Percentiles rank a stretch among this genome's conserved stretches.
phyloP scores from a whole-genome alignment of 2,797 vertebrate species.

The Pseudomugil gertrudae region DNA sequence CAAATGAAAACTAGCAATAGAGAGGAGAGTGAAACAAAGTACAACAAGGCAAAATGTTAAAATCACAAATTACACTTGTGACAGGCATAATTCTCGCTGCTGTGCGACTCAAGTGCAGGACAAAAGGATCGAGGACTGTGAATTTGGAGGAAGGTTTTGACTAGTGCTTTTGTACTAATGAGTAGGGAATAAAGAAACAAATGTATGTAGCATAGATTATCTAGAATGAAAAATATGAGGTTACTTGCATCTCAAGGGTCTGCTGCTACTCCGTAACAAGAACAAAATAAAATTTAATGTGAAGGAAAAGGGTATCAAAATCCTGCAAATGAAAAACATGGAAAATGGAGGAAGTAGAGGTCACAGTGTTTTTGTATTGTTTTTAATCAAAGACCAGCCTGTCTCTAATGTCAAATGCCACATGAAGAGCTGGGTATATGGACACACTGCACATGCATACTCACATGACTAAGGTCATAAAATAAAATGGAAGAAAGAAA shows the following conservation, averaged over 20 bases:
- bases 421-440: constrained; percentile 64
- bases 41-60: constrained; percentile 35
- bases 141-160: constrained; percentile 64
- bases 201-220: constrained; percentile 49
- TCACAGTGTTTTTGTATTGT: constrained; percentile 30
- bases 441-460: constrained; percentile 79
- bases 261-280: constrained; percentile 76
- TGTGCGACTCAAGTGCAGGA: constrained; percentile 58
- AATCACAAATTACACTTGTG: constrained; percentile 1
- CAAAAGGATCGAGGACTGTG: constrained; percentile 67
- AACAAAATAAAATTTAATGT: constrained; percentile 68
- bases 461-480: constrained; percentile 72
- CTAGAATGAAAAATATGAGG: constrained; percentile 57
- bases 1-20: constrained; percentile 98
- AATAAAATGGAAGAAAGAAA: constrained; percentile 49
- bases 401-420: constrained; percentile 61
- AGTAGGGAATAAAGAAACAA: constrained; percentile 37
- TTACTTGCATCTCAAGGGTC: constrained; percentile 77
- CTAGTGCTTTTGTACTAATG: constrained; percentile 61
- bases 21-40: constrained; percentile 77
- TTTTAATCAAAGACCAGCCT: constrained; percentile 42
- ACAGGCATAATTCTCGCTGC: constrained; percentile 63
- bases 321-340: constrained; percentile 81
- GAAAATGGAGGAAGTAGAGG: constrained; percentile 58
- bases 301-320: constrained; percentile 50